Evolutionary conservation across 1,140 invertebrate genomes (phyloP).

Genomic region (Eumaeus atala): DNA sequence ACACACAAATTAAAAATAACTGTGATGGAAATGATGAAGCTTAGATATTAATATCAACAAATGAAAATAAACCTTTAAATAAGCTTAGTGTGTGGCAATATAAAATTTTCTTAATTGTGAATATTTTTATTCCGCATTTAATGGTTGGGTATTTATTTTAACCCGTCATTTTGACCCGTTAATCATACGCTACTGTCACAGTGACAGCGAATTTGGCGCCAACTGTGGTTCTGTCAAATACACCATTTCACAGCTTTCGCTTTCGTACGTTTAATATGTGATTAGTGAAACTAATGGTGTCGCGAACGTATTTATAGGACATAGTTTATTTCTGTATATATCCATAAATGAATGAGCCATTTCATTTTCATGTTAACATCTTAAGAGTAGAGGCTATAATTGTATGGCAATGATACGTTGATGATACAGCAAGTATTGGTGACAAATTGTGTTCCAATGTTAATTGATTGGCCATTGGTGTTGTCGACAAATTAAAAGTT

Average conservation of each 20-base stretch:
- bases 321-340: slow-evolving; percentile 25
- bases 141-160: slow-evolving; percentile 43
- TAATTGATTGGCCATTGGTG: slow-evolving; percentile 35
- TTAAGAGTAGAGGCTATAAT: background rate
- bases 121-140: slow-evolving; percentile 34
- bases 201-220: slow-evolving; percentile 55
- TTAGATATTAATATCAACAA: slow-evolving; percentile 25
- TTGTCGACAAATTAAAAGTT: slow-evolving; percentile 34
- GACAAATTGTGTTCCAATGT: slow-evolving; percentile 11
- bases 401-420: background rate
- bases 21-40: slow-evolving; percentile 27
- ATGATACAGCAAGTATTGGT: background rate
- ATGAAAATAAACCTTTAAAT: slow-evolving; percentile 34
- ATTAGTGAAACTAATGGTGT: slow-evolving; percentile 38
- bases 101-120: slow-evolving; percentile 48
- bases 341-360: slow-evolving; percentile 24
- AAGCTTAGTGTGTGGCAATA: slow-evolving; percentile 41
- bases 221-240: slow-evolving; percentile 23
- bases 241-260: slow-evolving; percentile 14
- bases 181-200: slow-evolving; percentile 42
- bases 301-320: slow-evolving; percentile 45
- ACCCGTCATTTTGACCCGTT: slow-evolving; percentile 33
- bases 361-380: slow-evolving; percentile 22
- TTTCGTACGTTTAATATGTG: slow-evolving; percentile 24
- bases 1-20: slow-evolving; percentile 36